Percentiles rank a stretch among this genome's conserved stretches.
These are phyloP conservation scores for Trisateles emortualis DNA, from an alignment of 2,888 invertebrate species.

Conservation along the genomic window DNA sequence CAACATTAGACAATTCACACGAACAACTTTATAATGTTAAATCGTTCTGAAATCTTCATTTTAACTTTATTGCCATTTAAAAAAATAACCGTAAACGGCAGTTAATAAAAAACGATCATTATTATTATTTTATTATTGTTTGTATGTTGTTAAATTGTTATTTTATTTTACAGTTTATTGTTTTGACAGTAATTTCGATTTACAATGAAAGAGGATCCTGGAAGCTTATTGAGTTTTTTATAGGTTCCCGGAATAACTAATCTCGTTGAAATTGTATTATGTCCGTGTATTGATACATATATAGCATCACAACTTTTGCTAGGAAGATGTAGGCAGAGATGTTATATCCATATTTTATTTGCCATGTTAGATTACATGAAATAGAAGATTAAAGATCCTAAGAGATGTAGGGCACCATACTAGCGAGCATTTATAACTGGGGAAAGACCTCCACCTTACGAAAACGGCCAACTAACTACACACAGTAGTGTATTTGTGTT, in stretches of 20 bases:
- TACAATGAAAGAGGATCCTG: conserved; percentile 2
- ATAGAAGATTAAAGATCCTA: too few relatives aligned
- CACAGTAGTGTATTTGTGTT: too few relatives aligned
- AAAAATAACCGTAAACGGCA: conserved; percentile 33
- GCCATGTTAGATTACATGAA: too few relatives aligned
- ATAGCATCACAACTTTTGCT: too few relatives aligned
- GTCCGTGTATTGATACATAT: too few relatives aligned
- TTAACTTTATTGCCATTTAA: conserved; percentile 45
- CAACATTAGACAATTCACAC: conserved; percentile 1
- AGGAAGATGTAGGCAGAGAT: too few relatives aligned
- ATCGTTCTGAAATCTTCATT: conserved; percentile 44
- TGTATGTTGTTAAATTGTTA: conserved; percentile 19
- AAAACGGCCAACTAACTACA: too few relatives aligned
- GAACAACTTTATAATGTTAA: conserved; percentile 6
- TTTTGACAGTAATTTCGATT: conserved; percentile 7
- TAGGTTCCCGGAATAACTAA: background rate
- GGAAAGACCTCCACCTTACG: too few relatives aligned
- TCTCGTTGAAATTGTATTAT: too few relatives aligned
- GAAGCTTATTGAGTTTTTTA: background rate
- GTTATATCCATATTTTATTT: too few relatives aligned
- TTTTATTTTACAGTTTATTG: conserved; percentile 22
- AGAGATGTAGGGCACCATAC: too few relatives aligned
- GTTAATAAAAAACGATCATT: conserved; percentile 36
- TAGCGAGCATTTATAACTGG: too few relatives aligned
- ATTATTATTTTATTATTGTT: conserved; percentile 24